Percentiles rank a stretch among this genome's conserved stretches.
Evolutionary conservation across 2,113 vertebrate genomes (phyloP).

Genomic region (Zapus hudsonius): DNA sequence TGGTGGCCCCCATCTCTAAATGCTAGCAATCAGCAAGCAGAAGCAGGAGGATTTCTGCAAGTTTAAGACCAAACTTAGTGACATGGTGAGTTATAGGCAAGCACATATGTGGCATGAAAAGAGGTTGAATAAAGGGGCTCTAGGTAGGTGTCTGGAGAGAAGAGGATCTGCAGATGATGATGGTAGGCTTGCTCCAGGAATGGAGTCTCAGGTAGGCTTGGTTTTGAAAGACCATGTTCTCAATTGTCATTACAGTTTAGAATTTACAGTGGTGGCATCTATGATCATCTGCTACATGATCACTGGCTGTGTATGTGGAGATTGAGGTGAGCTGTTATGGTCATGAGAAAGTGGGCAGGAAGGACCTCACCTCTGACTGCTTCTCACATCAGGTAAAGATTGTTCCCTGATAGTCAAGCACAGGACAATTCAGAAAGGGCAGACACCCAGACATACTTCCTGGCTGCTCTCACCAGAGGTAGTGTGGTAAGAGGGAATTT

Average conservation of each 20-base stretch:
- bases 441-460: neutral
- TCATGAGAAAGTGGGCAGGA: neutral
- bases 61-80: neutral
- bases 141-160: neutral
- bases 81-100: neutral
- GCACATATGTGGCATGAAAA: neutral
- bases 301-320: neutral
- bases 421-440: neutral
- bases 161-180: neutral
- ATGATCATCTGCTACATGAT: neutral
- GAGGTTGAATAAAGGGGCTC: neutral
- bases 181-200: neutral
- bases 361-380: neutral
- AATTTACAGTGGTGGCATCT: neutral
- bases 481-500: neutral
- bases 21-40: neutral
- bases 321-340: neutral
- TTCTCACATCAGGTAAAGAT: neutral
- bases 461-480: neutral
- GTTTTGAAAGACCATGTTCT: neutral
- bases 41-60: neutral
- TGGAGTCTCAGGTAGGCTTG: neutral
- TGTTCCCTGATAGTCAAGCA: neutral
- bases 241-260: neutral
- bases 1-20: too few species aligned